Evolutionary conservation across 2,113 vertebrate genomes (phyloP).

Genomic region (Marmota monax): DNA sequence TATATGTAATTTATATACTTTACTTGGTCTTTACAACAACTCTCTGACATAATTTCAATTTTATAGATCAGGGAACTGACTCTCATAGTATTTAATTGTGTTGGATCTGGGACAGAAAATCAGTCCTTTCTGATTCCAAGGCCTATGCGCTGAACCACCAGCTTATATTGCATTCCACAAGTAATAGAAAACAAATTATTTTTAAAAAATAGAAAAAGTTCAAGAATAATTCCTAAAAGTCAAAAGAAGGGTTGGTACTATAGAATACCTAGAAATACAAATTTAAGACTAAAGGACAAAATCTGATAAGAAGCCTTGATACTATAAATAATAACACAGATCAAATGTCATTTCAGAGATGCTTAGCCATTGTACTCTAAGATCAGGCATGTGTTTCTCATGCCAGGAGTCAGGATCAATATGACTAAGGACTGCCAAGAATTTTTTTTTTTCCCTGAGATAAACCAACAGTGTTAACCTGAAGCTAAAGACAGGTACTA

Average conservation of each 20-base stretch:
- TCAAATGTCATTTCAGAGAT: not conserved
- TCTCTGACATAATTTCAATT: slow-evolving; percentile 11
- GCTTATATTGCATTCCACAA: not conserved
- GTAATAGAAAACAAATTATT: not conserved
- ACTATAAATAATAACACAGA: not conserved
- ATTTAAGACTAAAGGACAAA: not conserved
- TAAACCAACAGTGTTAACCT: not conserved
- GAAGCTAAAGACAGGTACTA: not conserved
- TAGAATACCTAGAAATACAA: not conserved
- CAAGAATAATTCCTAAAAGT: not conserved
- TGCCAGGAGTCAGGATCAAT: not conserved
- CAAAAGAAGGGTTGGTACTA: not conserved
- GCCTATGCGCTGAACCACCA: not conserved
- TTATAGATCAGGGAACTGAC: not conserved
- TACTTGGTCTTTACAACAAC: slow-evolving; percentile 32
- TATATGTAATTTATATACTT: not conserved
- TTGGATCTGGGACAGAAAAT: not conserved
- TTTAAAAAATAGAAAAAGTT: not conserved
- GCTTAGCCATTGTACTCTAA: not conserved
- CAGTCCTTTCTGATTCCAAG: not conserved
- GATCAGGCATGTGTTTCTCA: not conserved
- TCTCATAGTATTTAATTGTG: not conserved
- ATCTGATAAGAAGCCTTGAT: not conserved
- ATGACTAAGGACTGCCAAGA: not conserved
- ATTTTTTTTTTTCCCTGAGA: not conserved